These are phyloP conservation scores for Dysmachus trigonus DNA, from an alignment of 2,888 invertebrate genomes.

Conservation along the genomic window DNA sequence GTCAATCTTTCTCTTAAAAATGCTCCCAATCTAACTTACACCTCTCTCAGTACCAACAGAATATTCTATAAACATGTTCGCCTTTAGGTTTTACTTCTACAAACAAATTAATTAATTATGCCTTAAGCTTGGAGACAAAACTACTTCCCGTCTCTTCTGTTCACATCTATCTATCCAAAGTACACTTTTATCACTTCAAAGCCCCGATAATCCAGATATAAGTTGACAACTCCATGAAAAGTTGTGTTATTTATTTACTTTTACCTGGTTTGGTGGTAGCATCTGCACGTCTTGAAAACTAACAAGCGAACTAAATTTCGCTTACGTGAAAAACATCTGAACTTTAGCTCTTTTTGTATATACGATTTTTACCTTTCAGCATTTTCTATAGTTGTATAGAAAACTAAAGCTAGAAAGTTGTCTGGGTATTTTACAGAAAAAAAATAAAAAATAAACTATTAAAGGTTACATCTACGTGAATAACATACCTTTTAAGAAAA, in stretches of 20 bases:
- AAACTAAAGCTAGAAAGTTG: not conserved
- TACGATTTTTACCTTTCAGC: not conserved
- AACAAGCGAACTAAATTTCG: not conserved
- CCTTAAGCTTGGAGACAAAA: not conserved
- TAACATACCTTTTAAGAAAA: not conserved
- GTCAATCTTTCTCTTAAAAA: too few relatives aligned
- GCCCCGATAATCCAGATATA: not conserved
- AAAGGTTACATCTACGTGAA: not conserved
- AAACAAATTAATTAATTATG: not conserved
- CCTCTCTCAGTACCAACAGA: too few relatives aligned
- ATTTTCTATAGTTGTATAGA: not conserved
- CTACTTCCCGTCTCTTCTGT: not conserved
- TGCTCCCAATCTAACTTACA: too few relatives aligned
- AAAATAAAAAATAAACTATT: not conserved
- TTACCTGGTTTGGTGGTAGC: not conserved
- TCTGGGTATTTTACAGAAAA: not conserved
- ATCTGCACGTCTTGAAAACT: not conserved
- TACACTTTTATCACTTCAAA: not conserved
- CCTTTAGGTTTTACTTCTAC: not conserved
- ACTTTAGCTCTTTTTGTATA: not conserved
- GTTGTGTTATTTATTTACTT: not conserved
- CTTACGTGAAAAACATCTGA: not conserved
- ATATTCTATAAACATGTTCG: not conserved
- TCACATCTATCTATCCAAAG: not conserved
- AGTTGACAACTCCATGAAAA: not conserved